Evolutionary conservation across 2,797 vertebrate species (phyloP), one percentile per base, ranked within the genome.

Genomic region (Hybognathus amarus): DNA sequence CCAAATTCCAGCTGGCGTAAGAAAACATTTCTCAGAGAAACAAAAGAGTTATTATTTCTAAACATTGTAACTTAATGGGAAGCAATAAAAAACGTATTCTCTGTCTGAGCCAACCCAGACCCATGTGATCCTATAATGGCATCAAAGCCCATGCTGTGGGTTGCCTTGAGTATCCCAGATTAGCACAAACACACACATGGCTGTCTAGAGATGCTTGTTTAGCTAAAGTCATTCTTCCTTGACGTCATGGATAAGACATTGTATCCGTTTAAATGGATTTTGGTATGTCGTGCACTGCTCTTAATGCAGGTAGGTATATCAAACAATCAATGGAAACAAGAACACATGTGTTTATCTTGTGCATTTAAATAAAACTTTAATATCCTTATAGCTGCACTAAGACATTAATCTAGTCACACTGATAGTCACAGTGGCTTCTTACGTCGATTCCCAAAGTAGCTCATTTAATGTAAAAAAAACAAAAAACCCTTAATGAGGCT

Each of bases 191-290:
- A 74, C 20, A 66, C n/a, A 38, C 7, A 22, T 17, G 30, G 13
- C 24, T 47, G 47, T 83, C 74, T 56, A 59, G 12, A 70, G 82
- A 20, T 12, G 52, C 50, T 91, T 89, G 87, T 85, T 27, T 87
- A 83, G 87, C 85, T 74, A 79, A 56, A 89, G 83, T 88, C 85
- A 78, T 87, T 67, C 81, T 79, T 87, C 75, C 50, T 56, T 78
- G 81, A 85, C 82, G 87, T 68, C 15, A 79, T 66, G 81, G 85
- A 86, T 90, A 90, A 90, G 89, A 85, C 77, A 77, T 61, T 2
- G 71, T 77, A 89, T 90, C 89, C 85, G 40, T 68, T 45, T 79
- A 77, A 82, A 71, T 52, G 38, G 86, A 86, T 61, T 80, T 42
- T 83, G 79, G 33, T 27, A 83, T 77, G 38, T 84, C 61, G 45